phyloP scores from a whole-genome alignment of 1,140 invertebrate genomes.

The Holotrichia oblita region DNA sequence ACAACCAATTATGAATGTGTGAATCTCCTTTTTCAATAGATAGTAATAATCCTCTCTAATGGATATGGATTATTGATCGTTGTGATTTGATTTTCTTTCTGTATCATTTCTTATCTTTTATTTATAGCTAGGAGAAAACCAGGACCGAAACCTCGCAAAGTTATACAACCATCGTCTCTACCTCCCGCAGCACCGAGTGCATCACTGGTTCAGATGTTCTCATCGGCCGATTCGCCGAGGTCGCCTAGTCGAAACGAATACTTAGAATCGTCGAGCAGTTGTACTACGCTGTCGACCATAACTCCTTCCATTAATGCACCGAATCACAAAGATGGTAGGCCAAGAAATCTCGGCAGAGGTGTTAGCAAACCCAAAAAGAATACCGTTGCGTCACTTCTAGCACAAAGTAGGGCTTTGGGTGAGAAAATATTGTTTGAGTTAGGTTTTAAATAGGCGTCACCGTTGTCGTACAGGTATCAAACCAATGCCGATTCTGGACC shows the following conservation, averaged over 20 bases:
- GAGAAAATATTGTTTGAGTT: conserved; percentile 48
- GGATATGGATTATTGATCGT: too few species aligned
- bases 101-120: conserved; percentile 42
- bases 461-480: conserved; percentile 62
- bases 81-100: too few species aligned
- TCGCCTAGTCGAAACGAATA: conserved; percentile 64
- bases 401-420: conserved; percentile 82
- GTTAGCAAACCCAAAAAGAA: conserved; percentile 92
- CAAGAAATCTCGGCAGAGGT: conserved; percentile 82
- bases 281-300: conserved; percentile 61
- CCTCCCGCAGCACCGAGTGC: conserved; percentile 65
- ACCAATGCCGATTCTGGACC: conserved; percentile 67
- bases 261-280: conserved; percentile 70
- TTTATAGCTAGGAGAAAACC: conserved; percentile 74
- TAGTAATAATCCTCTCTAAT: too few species aligned
- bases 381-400: conserved; percentile 86
- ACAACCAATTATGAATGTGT: too few species aligned
- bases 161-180: conserved; percentile 66
- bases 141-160: conserved; percentile 74
- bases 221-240: conserved; percentile 67
- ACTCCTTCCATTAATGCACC: conserved; percentile 45
- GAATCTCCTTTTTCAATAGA: too few species aligned
- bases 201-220: conserved; percentile 66
- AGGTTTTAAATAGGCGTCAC: neutral
- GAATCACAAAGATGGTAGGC: conserved; percentile 75